These are phyloP conservation scores for Scaptomyza pallida DNA, from an alignment of 1,140 invertebrate genomes.

Conservation along the genomic window DNA sequence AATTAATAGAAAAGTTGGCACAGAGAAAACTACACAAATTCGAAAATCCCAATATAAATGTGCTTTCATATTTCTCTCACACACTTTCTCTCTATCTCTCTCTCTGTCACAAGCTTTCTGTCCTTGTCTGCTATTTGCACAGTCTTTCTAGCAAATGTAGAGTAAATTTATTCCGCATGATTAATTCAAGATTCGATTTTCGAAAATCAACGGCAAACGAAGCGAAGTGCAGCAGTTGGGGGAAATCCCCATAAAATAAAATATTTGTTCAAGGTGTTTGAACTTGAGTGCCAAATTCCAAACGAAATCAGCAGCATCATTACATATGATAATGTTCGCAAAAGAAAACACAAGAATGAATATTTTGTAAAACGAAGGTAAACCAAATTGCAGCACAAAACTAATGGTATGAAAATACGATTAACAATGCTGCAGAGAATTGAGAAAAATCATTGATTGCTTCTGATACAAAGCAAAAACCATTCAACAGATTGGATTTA, in stretches of 20 bases:
- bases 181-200: slow-evolving; percentile 67
- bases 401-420: slow-evolving; percentile 50
- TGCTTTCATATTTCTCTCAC: not conserved
- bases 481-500: slow-evolving; percentile 10
- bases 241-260: slow-evolving; percentile 24
- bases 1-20: slow-evolving; percentile 44
- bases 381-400: slow-evolving; percentile 24
- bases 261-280: slow-evolving; percentile 63
- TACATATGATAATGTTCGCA: slow-evolving; percentile 63
- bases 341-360: not conserved
- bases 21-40: slow-evolving; percentile 6
- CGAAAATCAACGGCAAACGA: slow-evolving; percentile 13
- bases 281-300: slow-evolving; percentile 32
- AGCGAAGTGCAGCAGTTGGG: not conserved
- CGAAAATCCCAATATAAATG: not conserved
- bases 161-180: slow-evolving; percentile 67
- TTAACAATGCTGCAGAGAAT: slow-evolving; percentile 4
- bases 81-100: not conserved
- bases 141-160: slow-evolving; percentile 26
- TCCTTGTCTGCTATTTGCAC: not conserved
- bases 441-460: slow-evolving; percentile 15
- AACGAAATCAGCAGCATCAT: slow-evolving; percentile 52
- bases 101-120: not conserved
- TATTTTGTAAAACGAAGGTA: slow-evolving; percentile 1
- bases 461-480: not conserved